phyloP scores from a whole-genome alignment of 2,113 vertebrate species.

The Burhinus oedicnemus region DNA sequence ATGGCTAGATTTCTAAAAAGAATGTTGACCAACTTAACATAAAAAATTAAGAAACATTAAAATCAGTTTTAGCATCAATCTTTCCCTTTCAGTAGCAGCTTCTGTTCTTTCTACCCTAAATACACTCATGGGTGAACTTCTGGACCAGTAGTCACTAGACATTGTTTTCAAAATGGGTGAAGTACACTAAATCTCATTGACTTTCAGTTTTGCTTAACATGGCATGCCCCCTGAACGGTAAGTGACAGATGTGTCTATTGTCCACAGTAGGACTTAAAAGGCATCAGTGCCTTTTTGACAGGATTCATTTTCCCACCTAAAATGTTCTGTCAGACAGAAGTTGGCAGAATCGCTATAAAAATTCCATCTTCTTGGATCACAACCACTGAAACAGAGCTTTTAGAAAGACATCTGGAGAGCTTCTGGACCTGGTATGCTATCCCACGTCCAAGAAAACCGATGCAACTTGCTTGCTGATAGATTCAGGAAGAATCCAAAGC shows the following conservation, averaged over 20 bases:
- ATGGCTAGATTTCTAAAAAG: neutral
- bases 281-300: conserved; percentile 56
- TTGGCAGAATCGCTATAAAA: neutral
- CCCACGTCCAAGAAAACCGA: neutral
- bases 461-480: neutral
- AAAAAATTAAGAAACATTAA: neutral
- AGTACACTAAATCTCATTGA: conserved; percentile 24
- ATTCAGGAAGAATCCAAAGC: neutral
- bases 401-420: neutral
- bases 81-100: neutral
- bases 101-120: neutral
- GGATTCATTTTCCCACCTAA: conserved; percentile 47
- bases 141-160: neutral
- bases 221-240: neutral
- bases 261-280: conserved; percentile 54
- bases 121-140: neutral
- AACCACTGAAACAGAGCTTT: neutral
- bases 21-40: neutral
- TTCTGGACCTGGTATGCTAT: neutral
- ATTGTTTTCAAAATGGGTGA: conserved; percentile 28
- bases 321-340: conserved; percentile 44
- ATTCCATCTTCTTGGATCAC: neutral
- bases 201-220: conserved; percentile 50
- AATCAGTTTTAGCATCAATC: neutral
- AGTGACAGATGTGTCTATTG: conserved; percentile 49